phyloP scores from a whole-genome alignment of 2,797 vertebrate genomes.

The Centropyge bicolor region DNA sequence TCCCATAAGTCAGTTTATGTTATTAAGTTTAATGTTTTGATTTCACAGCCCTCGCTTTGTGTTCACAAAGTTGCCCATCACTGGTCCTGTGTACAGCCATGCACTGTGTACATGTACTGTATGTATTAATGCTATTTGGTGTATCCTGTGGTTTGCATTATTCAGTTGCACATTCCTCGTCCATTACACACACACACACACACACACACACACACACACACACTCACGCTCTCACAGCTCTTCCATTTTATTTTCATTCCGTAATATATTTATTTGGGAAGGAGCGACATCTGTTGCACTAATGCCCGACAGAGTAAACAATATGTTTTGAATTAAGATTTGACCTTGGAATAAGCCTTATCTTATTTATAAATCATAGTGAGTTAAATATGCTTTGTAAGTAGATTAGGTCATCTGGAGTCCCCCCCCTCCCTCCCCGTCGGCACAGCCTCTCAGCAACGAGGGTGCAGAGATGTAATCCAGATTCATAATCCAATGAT shows the following conservation, averaged over 20 bases:
- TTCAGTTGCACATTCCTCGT: constrained; percentile 35
- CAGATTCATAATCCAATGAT: constrained; percentile 87
- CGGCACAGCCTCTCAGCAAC: constrained; percentile 52
- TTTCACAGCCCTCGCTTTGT: constrained; percentile 33
- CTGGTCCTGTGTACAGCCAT: constrained; percentile 1
- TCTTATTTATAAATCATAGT: constrained; percentile 85
- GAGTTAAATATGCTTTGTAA: constrained; percentile 86
- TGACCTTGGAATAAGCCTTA: constrained; percentile 84
- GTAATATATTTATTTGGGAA: constrained; percentile 58
- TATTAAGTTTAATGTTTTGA: constrained; percentile 28
- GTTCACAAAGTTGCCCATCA: constrained; percentile 14
- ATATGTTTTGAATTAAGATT: constrained; percentile 87
- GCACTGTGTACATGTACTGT: constrained; percentile 23
- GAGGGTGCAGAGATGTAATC: constrained; percentile 82
- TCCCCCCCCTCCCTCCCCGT: constrained; percentile 20
- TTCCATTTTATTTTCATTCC: constrained; percentile 41
- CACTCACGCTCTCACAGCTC: constrained; percentile 16
- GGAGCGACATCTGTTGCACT: constrained; percentile 80
- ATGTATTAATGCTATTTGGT: constrained; percentile 53
- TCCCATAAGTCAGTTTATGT: constrained; percentile 19
- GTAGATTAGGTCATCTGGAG: constrained; percentile 84
- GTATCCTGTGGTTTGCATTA: constrained; percentile 57
- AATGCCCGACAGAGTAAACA: constrained; percentile 80
- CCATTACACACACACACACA: constrained; percentile 22
- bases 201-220: constrained; percentile 3